phyloP scores from a whole-genome alignment of 2,888 invertebrate species.

The Microplitis manilae region DNA sequence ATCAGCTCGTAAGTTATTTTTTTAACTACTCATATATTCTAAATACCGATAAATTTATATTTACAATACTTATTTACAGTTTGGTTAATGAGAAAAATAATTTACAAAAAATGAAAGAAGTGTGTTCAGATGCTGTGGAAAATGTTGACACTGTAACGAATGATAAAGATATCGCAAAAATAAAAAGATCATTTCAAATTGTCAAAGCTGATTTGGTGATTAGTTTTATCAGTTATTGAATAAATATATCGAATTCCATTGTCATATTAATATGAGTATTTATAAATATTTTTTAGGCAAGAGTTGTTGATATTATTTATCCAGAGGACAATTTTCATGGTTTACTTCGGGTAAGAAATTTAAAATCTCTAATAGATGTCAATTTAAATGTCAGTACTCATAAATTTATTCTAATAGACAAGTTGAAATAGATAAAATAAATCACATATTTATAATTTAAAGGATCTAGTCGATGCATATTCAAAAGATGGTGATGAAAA shows the following conservation, averaged over 20 bases:
- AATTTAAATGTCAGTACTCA: too few species aligned
- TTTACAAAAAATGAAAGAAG: constrained; percentile 2
- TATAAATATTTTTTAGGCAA: neutral
- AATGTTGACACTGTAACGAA: neutral
- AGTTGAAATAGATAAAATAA: too few species aligned
- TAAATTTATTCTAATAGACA: too few species aligned
- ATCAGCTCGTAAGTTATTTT: neutral
- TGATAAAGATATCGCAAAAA: neutral
- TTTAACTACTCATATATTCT: neutral
- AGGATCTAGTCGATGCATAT: constrained; percentile 58
- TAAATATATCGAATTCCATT: neutral
- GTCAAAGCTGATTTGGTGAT: constrained; percentile 7
- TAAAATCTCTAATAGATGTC: neutral
- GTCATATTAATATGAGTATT: neutral
- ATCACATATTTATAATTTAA: constrained; percentile 34
- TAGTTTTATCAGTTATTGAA: neutral
- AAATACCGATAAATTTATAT: neutral
- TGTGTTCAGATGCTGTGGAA: neutral
- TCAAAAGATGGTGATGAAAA: constrained; percentile 63
- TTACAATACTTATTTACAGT: neutral
- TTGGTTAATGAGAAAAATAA: neutral
- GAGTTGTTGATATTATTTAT: neutral
- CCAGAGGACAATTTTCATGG: neutral
- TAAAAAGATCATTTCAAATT: neutral
- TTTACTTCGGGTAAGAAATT: neutral